Evolutionary conservation across 2,888 invertebrate genomes (phyloP).

Genomic region (Rhagonycha fulva): DNA sequence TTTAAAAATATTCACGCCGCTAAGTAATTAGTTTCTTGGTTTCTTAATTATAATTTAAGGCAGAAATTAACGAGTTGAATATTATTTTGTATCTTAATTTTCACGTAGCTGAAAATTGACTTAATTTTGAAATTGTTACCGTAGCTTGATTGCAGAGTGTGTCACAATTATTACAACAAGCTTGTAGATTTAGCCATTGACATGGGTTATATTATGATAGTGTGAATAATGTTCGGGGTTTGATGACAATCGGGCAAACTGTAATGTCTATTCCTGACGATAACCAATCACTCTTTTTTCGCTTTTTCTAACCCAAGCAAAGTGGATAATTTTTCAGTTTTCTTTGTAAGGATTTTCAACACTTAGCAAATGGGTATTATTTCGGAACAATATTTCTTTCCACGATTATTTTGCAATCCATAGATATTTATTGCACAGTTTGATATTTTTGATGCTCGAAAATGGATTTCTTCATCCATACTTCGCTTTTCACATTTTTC

Average conservation of each 20-base stretch:
- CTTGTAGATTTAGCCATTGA: slow-evolving; percentile 19
- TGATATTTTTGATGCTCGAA: neutral
- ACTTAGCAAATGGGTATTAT: neutral
- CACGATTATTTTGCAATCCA: neutral
- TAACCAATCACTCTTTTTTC: slow-evolving; percentile 26
- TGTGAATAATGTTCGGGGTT: slow-evolving; percentile 33
- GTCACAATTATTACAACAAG: neutral
- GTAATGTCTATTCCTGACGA: slow-evolving; percentile 24
- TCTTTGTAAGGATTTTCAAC: neutral
- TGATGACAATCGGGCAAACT: slow-evolving; percentile 31
- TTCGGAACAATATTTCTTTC: neutral
- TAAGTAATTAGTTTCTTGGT: slow-evolving; percentile 24
- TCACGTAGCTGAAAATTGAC: neutral
- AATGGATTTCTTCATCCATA: neutral
- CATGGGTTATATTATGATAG: slow-evolving; percentile 31
- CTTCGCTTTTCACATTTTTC: too few relatives aligned
- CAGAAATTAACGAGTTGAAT: slow-evolving; percentile 19
- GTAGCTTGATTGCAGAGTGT: neutral
- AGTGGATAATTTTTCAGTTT: slow-evolving; percentile 27
- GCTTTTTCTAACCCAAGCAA: slow-evolving; percentile 17
- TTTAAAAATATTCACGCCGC: slow-evolving; percentile 23
- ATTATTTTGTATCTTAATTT: slow-evolving; percentile 26
- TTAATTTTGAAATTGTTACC: neutral
- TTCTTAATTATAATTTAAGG: slow-evolving; percentile 28
- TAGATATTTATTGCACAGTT: neutral